Evolutionary conservation across 2,113 vertebrate genomes (phyloP).

Genomic region (Corynorhinus townsendii): DNA sequence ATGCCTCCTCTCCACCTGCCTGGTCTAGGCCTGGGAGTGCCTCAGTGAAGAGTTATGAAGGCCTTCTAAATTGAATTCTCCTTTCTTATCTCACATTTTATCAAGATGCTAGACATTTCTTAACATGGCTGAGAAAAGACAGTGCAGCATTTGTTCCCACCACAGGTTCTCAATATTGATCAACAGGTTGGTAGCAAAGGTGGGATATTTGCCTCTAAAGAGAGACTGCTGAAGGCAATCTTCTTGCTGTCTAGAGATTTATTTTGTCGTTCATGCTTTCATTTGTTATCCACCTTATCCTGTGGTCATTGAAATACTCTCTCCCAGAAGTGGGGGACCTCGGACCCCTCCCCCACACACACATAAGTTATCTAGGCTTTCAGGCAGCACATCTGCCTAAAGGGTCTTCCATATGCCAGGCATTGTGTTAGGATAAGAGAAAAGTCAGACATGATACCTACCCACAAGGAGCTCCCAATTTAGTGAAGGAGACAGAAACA

Average conservation of each 20-base stretch:
- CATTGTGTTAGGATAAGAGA: neutral
- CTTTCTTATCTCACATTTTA: slow-evolving; percentile 7
- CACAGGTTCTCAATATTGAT: neutral
- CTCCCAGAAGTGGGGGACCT: neutral
- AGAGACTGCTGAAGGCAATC: neutral
- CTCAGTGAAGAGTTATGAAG: slow-evolving; percentile 33
- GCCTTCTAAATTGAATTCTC: slow-evolving; percentile 37
- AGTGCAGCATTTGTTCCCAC: neutral
- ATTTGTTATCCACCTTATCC: neutral
- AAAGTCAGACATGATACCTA: neutral
- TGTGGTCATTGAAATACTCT: neutral
- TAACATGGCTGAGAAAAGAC: slow-evolving; percentile 10
- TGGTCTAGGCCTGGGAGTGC: neutral
- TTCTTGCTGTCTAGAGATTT: neutral
- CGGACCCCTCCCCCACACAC: neutral
- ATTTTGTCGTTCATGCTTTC: neutral
- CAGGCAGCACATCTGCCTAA: neutral
- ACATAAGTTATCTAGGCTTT: neutral
- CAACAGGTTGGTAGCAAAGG: slow-evolving; percentile 13
- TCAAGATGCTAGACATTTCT: slow-evolving; percentile 11
- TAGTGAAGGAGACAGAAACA: neutral
- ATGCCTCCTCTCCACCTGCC: neutral
- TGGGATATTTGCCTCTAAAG: slow-evolving; percentile 4
- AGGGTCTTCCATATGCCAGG: neutral
- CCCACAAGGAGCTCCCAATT: neutral